phyloP scores from a whole-genome alignment of 2,113 vertebrate genomes.

The Anser cygnoides region DNA sequence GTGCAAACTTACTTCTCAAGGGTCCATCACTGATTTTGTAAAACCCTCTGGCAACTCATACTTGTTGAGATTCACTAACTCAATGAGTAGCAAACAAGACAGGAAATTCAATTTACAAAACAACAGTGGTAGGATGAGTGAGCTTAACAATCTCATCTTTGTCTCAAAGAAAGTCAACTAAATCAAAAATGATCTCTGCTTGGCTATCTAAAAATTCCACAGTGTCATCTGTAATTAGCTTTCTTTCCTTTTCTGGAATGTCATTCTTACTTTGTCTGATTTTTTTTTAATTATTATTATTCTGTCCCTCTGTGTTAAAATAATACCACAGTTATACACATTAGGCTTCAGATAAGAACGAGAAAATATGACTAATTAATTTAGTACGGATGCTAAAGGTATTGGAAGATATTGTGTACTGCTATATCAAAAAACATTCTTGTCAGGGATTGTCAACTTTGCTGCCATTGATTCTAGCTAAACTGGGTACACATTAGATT shows the following conservation, averaged over 20 bases:
- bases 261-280: neutral
- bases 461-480: neutral
- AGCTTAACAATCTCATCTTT: neutral
- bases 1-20: neutral
- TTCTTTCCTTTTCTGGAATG: neutral
- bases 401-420: neutral
- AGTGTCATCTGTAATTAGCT: neutral
- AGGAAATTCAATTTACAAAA: constrained; percentile 30
- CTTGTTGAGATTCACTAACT: neutral
- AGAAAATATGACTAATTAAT: neutral
- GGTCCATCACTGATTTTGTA: neutral
- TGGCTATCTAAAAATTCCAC: neutral
- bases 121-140: neutral
- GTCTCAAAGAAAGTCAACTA: neutral
- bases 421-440: neutral
- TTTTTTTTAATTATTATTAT: neutral
- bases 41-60: constrained; percentile 11
- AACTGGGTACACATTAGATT: neutral
- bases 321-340: neutral
- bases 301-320: neutral
- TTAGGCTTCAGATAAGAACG: neutral
- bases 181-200: neutral
- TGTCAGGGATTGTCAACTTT: neutral
- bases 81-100: constrained; percentile 1
- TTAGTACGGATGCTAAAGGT: neutral